Evolutionary conservation across 2,113 vertebrate genomes (phyloP).

Genomic region (Etheostoma cragini): DNA sequence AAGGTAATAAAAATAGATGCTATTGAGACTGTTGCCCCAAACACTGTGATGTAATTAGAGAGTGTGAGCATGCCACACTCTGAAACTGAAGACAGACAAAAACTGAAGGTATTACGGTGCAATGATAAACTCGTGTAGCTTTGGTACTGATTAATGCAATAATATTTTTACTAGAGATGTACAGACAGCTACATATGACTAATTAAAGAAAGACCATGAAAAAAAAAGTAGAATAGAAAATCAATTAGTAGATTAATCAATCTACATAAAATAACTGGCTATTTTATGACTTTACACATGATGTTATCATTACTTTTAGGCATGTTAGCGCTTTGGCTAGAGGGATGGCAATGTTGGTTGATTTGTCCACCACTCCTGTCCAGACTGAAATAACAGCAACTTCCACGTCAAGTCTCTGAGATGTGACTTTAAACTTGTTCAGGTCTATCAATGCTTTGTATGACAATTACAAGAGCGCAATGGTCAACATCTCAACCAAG

Average conservation of each 20-base stretch:
- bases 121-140: neutral
- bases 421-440: no score
- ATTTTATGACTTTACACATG: neutral
- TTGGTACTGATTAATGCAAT: neutral
- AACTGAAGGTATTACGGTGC: no score
- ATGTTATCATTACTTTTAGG: neutral
- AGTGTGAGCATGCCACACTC: neutral
- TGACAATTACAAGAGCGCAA: no score
- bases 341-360: no score
- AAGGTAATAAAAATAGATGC: constrained; percentile 46
- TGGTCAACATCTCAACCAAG: no score
- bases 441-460: no score
- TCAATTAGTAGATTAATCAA: neutral
- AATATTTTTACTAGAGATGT: neutral
- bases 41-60: constrained; percentile 12
- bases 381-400: no score
- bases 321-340: neutral
- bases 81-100: constrained; percentile 1
- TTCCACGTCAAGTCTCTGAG: no score
- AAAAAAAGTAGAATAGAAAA: neutral
- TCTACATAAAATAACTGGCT: neutral
- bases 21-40: constrained; percentile 14
- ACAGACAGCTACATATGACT: neutral
- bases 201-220: neutral
- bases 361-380: no score